These are phyloP conservation scores for Petrocephalus schoutedeni DNA, from an alignment of 2,797 vertebrate species.

Conservation along the genomic window DNA sequence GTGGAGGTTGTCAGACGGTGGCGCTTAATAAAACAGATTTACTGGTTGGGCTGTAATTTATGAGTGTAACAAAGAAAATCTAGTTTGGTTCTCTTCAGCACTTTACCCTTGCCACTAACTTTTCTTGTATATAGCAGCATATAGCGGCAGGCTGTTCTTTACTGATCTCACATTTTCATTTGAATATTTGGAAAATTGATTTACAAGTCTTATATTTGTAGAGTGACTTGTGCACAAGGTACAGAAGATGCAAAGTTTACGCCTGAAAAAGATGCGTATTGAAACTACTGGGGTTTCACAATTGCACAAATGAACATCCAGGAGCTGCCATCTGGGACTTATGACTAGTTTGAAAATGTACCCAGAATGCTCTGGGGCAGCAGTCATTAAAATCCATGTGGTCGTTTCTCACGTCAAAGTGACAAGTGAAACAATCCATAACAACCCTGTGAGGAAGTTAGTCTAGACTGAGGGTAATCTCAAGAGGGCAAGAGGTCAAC, in stretches of 20 bases:
- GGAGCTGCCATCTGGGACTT: neutral
- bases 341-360: neutral
- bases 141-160: neutral
- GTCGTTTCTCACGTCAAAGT: neutral
- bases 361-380: neutral
- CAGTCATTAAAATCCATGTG: neutral
- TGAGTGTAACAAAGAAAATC: neutral
- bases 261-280: neutral
- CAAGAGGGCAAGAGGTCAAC: neutral
- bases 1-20: neutral
- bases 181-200: neutral
- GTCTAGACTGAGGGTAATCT: neutral
- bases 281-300: neutral
- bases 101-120: neutral
- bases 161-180: neutral
- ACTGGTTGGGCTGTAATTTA: neutral
- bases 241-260: neutral
- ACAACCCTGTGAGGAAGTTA: neutral
- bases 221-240: neutral
- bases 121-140: neutral
- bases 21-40: neutral
- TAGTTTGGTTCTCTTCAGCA: neutral
- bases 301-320: neutral
- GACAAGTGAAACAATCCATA: neutral
- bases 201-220: neutral